Percentiles rank a stretch among this genome's conserved stretches.
Conservation (phyloP, 1,140 invertebrate genomes). For the Drosophila nannoptera region DNA sequence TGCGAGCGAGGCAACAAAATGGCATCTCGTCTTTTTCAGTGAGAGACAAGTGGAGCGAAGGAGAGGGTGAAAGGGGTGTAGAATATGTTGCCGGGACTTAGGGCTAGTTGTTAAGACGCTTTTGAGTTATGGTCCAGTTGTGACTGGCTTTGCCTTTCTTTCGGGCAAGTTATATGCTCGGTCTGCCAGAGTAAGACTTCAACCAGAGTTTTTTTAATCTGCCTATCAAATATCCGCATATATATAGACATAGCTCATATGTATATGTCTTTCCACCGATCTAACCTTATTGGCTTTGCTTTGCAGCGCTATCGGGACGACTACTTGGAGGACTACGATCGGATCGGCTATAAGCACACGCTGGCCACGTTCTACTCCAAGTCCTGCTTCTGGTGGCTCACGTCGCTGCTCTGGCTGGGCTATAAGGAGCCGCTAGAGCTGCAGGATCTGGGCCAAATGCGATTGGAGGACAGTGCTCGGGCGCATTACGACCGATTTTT, state of each 20-base stretch:
- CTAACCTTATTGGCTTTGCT: too few relatives aligned
- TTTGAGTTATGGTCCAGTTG: slow-evolving; percentile 45
- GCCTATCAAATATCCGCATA: not conserved
- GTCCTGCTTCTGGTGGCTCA: slow-evolving; percentile 89
- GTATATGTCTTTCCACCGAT: too few relatives aligned
- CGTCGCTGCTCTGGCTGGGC: slow-evolving; percentile 83
- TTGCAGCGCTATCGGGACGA: slow-evolving; percentile 69
- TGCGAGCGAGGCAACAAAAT: slow-evolving; percentile 37
- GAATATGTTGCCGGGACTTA: slow-evolving; percentile 38
- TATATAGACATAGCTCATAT: not conserved
- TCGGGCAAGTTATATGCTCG: slow-evolving; percentile 19
- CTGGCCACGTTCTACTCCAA: slow-evolving; percentile 85
- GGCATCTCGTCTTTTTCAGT: slow-evolving; percentile 36
- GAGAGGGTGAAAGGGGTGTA: not conserved
- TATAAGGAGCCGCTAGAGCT: slow-evolving; percentile 84
- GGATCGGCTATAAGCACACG: slow-evolving; percentile 81
- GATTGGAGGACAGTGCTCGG: slow-evolving; percentile 81
- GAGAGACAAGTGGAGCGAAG: not conserved
- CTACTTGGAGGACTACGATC: slow-evolving; percentile 66
- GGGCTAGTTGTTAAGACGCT: slow-evolving; percentile 37
- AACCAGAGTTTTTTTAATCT: slow-evolving; percentile 19
- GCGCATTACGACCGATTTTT: slow-evolving; percentile 78
- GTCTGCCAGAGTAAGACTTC: slow-evolving; percentile 11
- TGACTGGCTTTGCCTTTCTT: slow-evolving; percentile 15
- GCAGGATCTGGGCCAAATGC: slow-evolving; percentile 85